Evolutionary conservation across 2,797 vertebrate genomes (phyloP).

Genomic region (Coregonus sp.): DNA sequence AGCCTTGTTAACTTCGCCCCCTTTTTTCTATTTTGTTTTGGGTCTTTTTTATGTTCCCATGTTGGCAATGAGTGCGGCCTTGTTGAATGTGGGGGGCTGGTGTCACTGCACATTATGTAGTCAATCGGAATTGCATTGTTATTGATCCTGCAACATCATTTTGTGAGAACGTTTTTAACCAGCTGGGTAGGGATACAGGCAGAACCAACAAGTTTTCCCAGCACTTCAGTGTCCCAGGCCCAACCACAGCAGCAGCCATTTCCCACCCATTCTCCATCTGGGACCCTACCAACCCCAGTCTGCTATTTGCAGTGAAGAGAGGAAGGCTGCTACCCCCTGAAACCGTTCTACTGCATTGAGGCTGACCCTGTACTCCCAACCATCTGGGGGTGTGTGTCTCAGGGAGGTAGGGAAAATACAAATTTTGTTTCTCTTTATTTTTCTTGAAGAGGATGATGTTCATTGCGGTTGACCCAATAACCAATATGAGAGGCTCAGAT

Average conservation of each 20-base stretch:
- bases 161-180: constrained; percentile 40
- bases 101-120: not conserved
- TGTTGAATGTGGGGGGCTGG: not conserved
- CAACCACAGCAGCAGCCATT: constrained; percentile 51
- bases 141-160: not conserved
- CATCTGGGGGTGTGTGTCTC: not conserved
- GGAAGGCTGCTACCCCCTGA: not conserved
- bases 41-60: not conserved
- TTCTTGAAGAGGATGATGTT: not conserved
- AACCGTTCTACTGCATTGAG: not conserved
- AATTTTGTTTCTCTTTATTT: not conserved
- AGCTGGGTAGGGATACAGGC: constrained; percentile 36
- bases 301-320: not conserved
- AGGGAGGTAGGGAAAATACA: too few relatives aligned
- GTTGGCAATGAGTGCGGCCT: not conserved
- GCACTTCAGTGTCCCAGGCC: constrained; percentile 2
- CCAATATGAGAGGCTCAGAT: not conserved
- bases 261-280: constrained; percentile 82
- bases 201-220: not conserved
- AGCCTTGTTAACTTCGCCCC: not conserved
- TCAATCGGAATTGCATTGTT: not conserved
- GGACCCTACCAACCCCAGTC: constrained; percentile 53
- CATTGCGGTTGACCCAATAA: not conserved
- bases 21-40: not conserved
- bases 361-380: not conserved